Conservation (phyloP, 2,113 vertebrate species). For the Neotoma lepida region DNA sequence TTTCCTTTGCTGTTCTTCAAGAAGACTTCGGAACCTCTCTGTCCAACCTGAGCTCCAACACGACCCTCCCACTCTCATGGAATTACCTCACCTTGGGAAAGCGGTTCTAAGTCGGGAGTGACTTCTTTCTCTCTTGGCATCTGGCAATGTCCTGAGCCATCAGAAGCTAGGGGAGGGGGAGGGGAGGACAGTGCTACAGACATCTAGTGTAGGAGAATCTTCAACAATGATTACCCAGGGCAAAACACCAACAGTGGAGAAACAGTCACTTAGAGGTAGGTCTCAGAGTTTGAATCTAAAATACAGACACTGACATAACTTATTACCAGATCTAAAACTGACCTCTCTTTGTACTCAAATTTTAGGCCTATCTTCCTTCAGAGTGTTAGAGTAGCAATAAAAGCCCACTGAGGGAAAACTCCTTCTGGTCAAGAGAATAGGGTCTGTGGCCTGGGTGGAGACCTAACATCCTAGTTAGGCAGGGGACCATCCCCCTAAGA, state of each 20-base stretch:
- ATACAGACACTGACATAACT: background rate
- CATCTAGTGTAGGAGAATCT: background rate
- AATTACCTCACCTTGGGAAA: background rate
- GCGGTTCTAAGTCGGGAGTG: background rate
- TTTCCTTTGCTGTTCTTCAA: conserved; percentile 13
- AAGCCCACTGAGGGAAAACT: background rate
- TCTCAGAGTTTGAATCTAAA: conserved; percentile 16
- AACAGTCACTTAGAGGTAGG: background rate
- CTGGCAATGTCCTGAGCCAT: background rate
- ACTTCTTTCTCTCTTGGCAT: background rate
- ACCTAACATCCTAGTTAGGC: background rate
- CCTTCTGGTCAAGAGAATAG: background rate
- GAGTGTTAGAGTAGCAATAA: background rate
- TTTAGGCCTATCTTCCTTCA: background rate
- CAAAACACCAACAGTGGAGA: background rate
- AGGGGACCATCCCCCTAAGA: background rate
- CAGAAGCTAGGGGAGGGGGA: background rate
- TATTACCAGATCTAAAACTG: background rate
- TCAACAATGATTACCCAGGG: background rate
- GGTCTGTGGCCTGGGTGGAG: background rate
- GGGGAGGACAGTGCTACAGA: background rate
- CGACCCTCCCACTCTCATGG: background rate
- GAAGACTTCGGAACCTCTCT: background rate
- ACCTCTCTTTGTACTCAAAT: background rate
- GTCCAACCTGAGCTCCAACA: background rate